Base-by-base conservation (phyloP, 2,113 vertebrate species). In the Acrocephalus arundinaceus region DNA sequence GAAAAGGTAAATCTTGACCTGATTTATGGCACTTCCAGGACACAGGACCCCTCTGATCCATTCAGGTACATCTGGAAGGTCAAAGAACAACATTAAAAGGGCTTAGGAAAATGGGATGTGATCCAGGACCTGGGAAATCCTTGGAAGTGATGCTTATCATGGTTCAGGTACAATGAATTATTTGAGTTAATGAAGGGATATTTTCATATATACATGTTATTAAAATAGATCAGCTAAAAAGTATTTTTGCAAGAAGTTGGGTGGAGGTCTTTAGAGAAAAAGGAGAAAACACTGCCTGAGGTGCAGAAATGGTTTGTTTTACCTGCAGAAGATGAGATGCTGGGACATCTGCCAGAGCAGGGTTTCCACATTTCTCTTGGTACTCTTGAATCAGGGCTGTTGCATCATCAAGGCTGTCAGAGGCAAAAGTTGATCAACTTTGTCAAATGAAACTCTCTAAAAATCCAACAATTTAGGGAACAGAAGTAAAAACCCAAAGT, bases 331-430 rank as follows among this genome's bases (percentile, higher is more conserved):
- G 91, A 33, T 97, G 97, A 48, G 92, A 68, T n/a, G 98, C 88
- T 30, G 96, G 27, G 2, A 81, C 28, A 7, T 96, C 95, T 41
- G 85, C 59, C 4, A 97, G 72, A 45, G 94, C 25, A 10, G 85
- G 74, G 71, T 96, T 98, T 25, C 98, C 98, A 91, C 83, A 91
- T 62, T 94, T 97, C 68, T 97, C 98, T 73, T 98, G 90, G 88
- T 98, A 99, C 30, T 99, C 98, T 10, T 51, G 81, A 75, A 98
- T 92, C 30, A 99, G 92, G 31, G 96, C 94, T 30, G 96, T 96
- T 3, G 99, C 99, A 65, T 99, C 98, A 15, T 98, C 98, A 30
- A 97, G 89, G 93, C 99, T 99, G 79, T 17, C 66, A 70, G 71
- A 88, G 14, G 66, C 41, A 93, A 66, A 96, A 71, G 15, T 10